Evolutionary conservation across 2,888 invertebrate species (phyloP), one percentile per base, ranked within the genome.

Genomic region (Andrena hattorfiana): DNA sequence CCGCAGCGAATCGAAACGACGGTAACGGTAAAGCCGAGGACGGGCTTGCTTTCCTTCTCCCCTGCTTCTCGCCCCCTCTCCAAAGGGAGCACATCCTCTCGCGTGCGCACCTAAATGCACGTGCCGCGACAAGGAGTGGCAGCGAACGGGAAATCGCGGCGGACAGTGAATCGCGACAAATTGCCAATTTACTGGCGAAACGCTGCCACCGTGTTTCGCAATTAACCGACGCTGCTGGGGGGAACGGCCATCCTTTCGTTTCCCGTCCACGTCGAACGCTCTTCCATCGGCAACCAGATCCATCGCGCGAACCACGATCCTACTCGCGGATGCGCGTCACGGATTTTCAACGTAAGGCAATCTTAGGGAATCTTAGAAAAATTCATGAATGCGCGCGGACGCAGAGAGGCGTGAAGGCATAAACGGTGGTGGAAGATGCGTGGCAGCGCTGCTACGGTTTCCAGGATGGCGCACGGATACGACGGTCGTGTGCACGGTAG

Each of bases 1-100:
- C 60, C 74, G 82, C 66, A 54, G 75, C 72, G 88, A 87, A 87
- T 89, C 68, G 82, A 84, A 89, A 89, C 85, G 67, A 78, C 76
- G 56, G 5, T 88, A 88, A 88, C 88, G 88, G 88, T 88, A 83
- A 60, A 72, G 8, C 30, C 60, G 30, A 32, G 30, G 54, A n/a
- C 54, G 54, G n/a, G n/a, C 5, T n/a, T 1, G n/a, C n/a, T 2
- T 54, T 6, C 54, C 20, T 54, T 20, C 20, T 51, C n/a, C n/a
- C 8, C 20, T 20, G 16, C 51, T 20, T 20, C 51, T 1, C 20
- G 20, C 0, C 51, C 1, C 42, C 42, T 16, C 42, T 13, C 42
- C 42, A 0, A 42, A 42, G 42, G 42, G 16, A 42, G n/a, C n/a
- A 16, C 42, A 16, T 42, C 42, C 42, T 42, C 13, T 42, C 42